Percentiles rank a stretch among this genome's conserved stretches.
These are phyloP conservation scores for Pangasius djambal DNA, from an alignment of 2,797 vertebrate genomes.

Conservation along the genomic window DNA sequence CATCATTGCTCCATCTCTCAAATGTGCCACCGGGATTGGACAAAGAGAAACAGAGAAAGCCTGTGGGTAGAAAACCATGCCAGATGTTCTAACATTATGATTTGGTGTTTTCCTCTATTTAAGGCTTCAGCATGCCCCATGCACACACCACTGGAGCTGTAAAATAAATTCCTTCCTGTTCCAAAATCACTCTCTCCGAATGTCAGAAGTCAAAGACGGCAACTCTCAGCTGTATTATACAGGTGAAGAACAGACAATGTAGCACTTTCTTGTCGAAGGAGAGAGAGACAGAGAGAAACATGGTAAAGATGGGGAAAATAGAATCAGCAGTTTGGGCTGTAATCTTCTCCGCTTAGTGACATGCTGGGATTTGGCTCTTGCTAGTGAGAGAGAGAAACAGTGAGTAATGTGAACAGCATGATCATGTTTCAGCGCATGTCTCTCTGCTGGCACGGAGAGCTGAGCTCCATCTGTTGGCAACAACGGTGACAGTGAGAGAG, in stretches of 20 bases:
- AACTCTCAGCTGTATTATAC: conserved; percentile 48
- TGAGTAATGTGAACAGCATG: conserved; percentile 52
- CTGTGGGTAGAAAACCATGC: conserved; percentile 15
- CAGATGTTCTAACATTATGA: conserved; percentile 22
- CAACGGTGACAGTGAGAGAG: conserved; percentile 32
- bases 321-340: conserved; percentile 57
- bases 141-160: conserved; percentile 38
- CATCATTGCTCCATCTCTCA: conserved; percentile 36
- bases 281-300: conserved; percentile 29
- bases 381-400: conserved; percentile 43
- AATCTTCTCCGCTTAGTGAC: conserved; percentile 54
- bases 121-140: conserved; percentile 22
- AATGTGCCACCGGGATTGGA: conserved; percentile 38
- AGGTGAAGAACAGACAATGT: conserved; percentile 35
- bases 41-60: conserved; percentile 26
- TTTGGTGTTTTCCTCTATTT: conserved; percentile 3
- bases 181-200: conserved; percentile 40
- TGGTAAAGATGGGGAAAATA: conserved; percentile 5
- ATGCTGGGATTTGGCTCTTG: conserved; percentile 53
- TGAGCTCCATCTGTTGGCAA: conserved; percentile 40
- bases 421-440: conserved; percentile 48
- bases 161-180: conserved; percentile 57
- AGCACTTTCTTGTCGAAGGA: conserved; percentile 22
- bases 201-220: conserved; percentile 63
- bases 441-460: conserved; percentile 44